Conservation (phyloP, 2,888 invertebrate species). For the Apamea crenata region DNA sequence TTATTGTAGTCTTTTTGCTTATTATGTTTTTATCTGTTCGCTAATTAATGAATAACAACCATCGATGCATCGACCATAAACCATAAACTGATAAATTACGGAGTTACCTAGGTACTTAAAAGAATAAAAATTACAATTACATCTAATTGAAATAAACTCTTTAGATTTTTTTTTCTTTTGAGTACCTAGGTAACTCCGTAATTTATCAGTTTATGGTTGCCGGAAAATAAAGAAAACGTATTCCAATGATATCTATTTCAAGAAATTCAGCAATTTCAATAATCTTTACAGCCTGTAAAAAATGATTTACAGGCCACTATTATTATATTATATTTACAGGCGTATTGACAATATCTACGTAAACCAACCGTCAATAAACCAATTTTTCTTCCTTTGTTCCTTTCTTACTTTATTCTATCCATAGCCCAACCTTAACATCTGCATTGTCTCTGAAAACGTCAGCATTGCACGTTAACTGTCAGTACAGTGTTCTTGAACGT, state of each 20-base stretch:
- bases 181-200: too few relatives aligned
- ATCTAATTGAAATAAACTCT: too few relatives aligned
- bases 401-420: not conserved
- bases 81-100: not conserved
- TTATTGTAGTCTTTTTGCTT: slow-evolving; percentile 4
- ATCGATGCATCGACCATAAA: too few relatives aligned
- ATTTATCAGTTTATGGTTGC: not conserved
- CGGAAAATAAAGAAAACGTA: not conserved
- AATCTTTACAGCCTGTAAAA: too few relatives aligned
- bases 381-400: not conserved
- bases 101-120: not conserved
- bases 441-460: slow-evolving; percentile 9
- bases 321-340: too few relatives aligned
- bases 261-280: not conserved
- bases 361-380: not conserved
- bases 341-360: too few relatives aligned
- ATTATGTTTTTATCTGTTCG: not conserved
- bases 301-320: not conserved
- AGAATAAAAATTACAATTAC: not conserved
- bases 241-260: not conserved
- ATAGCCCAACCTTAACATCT: not conserved
- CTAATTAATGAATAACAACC: not conserved
- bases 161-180: not conserved
- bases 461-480: not conserved
- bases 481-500: slow-evolving; percentile 26